phyloP scores from a whole-genome alignment of 2,888 invertebrate species.

The Ichneumon xanthorius region DNA sequence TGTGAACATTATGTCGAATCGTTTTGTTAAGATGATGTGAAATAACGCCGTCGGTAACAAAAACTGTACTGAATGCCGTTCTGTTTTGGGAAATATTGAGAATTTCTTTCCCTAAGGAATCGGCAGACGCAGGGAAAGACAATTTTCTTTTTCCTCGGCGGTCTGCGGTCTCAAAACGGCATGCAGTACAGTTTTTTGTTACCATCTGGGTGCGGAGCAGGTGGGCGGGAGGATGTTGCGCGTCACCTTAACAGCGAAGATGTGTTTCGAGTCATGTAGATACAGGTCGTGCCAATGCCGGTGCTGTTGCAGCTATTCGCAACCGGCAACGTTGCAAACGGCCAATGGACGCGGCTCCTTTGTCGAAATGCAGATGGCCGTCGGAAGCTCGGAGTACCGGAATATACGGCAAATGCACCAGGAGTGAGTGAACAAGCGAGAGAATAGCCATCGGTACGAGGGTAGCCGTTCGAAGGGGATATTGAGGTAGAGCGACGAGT shows the following conservation, averaged over 20 bases:
- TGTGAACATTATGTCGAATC: no score
- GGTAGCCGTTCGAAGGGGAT: slow-evolving; percentile 34
- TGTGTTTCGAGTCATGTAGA: slow-evolving; percentile 38
- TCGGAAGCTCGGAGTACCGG: slow-evolving; percentile 38
- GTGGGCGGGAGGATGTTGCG: no score
- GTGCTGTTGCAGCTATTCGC: slow-evolving; percentile 34
- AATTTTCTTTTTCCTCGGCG: no score
- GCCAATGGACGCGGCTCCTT: slow-evolving; percentile 66
- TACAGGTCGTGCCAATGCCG: slow-evolving; percentile 33
- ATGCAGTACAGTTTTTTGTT: no score
- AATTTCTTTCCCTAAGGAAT: no score
- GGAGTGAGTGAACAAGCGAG: slow-evolving; percentile 53
- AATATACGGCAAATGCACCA: slow-evolving; percentile 31
- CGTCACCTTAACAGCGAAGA: background rate
- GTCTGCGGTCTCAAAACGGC: no score
- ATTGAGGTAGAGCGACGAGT: slow-evolving; percentile 67
- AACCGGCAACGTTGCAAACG: slow-evolving; percentile 30
- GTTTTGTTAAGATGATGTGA: no score
- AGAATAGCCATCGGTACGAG: slow-evolving; percentile 55
- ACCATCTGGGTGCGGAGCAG: no score
- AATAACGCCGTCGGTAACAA: no score
- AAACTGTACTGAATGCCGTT: no score
- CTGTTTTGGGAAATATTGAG: no score
- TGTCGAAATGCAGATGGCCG: slow-evolving; percentile 70
- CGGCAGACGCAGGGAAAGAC: no score